phyloP scores from a whole-genome alignment of 2,888 invertebrate genomes.

The Coronaproctus castanopsis region DNA sequence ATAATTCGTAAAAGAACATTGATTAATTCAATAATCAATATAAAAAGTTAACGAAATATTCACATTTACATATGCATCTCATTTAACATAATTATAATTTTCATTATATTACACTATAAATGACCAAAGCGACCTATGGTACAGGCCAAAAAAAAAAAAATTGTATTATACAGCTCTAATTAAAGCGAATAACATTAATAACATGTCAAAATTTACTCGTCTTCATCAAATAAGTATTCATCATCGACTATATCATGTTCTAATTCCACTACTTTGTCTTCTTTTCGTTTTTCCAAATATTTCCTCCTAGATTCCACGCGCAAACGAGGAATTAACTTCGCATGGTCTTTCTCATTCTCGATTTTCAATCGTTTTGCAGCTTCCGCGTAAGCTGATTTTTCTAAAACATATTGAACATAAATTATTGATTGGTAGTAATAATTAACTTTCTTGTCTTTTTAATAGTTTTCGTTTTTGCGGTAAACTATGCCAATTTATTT shows the following conservation, averaged over 20 bases:
- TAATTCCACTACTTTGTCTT: slow-evolving; percentile 84
- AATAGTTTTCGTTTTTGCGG: too few relatives aligned
- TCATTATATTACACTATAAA: too few relatives aligned
- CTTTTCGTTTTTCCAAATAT: slow-evolving; percentile 87
- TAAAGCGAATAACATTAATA: too few relatives aligned
- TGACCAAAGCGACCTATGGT: too few relatives aligned
- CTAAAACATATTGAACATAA: slow-evolving; percentile 30
- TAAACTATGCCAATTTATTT: background rate
- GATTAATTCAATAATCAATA: too few relatives aligned
- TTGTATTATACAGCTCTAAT: too few relatives aligned
- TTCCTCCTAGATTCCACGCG: slow-evolving; percentile 77
- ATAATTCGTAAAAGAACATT: too few relatives aligned
- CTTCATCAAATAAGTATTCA: slow-evolving; percentile 79
- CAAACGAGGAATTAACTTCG: slow-evolving; percentile 68
- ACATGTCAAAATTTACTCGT: slow-evolving; percentile 47
- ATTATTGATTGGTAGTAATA: background rate
- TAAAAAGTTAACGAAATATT: background rate
- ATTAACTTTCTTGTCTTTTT: background rate
- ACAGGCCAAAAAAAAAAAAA: too few relatives aligned
- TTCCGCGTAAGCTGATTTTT: slow-evolving; percentile 56
- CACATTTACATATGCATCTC: background rate
- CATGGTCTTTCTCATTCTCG: slow-evolving; percentile 57
- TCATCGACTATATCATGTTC: slow-evolving; percentile 91
- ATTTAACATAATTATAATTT: too few relatives aligned
- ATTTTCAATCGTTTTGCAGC: slow-evolving; percentile 76